These are phyloP conservation scores for Trigoniulus corallinus DNA, from an alignment of 1,140 invertebrate genomes.

Conservation along the genomic window DNA sequence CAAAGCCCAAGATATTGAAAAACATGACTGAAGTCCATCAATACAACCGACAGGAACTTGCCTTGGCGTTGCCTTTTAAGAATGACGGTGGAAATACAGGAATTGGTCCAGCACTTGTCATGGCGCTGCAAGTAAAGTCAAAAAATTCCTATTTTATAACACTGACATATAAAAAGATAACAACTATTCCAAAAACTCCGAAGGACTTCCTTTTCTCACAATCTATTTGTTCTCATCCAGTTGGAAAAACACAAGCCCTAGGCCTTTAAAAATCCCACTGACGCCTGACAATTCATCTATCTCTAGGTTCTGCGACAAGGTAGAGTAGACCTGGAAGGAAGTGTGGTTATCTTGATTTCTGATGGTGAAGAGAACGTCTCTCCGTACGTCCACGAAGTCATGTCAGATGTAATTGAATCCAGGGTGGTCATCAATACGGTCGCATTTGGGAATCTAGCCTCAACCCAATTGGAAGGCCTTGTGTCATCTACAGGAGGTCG, in stretches of 20 bases:
- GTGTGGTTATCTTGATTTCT: conserved; percentile 13
- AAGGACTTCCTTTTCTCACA: no score
- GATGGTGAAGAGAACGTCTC: conserved; percentile 18
- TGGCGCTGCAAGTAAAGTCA: no score
- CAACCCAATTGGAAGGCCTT: conserved; percentile 1
- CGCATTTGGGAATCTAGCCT: conserved; percentile 12
- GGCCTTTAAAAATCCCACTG: no score
- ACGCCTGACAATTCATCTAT: no score
- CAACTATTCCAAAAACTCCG: no score
- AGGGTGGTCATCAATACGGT: conserved; percentile 14
- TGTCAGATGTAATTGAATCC: conserved; percentile 8
- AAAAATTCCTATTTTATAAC: no score
- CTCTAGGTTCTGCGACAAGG: background rate
- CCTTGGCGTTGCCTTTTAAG: conserved; percentile 7
- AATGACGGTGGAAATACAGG: conserved; percentile 14
- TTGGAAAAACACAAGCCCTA: no score
- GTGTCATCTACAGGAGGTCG: conserved; percentile 1
- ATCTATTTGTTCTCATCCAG: no score
- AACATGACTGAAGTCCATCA: conserved; percentile 11
- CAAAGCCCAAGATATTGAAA: conserved; percentile 8
- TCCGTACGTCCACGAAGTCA: conserved; percentile 12
- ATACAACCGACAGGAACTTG: conserved; percentile 6
- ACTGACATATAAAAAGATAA: no score
- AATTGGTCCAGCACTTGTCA: conserved; percentile 12
- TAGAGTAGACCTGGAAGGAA: conserved; percentile 1